Evolutionary conservation across 2,797 vertebrate species (phyloP), one percentile per base, ranked within the genome.

Genomic region (Danio jaintianensis): DNA sequence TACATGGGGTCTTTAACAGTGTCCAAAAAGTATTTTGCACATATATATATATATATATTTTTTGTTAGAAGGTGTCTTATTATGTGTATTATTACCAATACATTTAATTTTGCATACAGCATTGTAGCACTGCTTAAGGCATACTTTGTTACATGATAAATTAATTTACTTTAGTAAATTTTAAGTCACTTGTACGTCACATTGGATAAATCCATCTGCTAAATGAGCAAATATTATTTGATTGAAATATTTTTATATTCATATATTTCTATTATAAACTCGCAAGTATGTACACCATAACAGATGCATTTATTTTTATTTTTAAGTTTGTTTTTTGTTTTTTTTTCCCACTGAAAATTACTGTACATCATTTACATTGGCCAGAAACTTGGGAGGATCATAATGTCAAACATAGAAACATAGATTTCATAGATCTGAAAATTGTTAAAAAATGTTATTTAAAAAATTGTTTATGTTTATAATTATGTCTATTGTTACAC

Each of bases 401-500:
- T 9, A 29, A 48, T 56, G 7, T 20, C 78, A 48, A 53, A 55
- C 16, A 45, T 68, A n/a, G n/a, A n/a, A n/a, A n/a, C n/a, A n/a
- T n/a, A n/a, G n/a, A n/a, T n/a, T n/a, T n/a, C n/a, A n/a, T n/a
- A 73, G 13, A 48, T 45, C 71, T 53, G 29, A 75, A 48, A 83
- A 83, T 77, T 22, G 80, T 79, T 82, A 87, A 80, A 59, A 85
- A 80, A 77, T 83, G 84, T 63, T 73, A 84, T 40, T 78, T 52
- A 56, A 70, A 86, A 78, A 73, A 86, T 62, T 64, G 79, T 74
- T 83, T 76, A 74, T 15, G n/a, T 22, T 75, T 13, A 63, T n/a
- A 62, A 78, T 83, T 81, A 81, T 86, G 69, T 61, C 72, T 82
- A 62, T 74, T 86, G 69, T 68, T 79, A 42, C 36, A 75, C 61